Base-by-base conservation (phyloP, 1,140 invertebrate genomes). In the Musca vetustissima region DNA sequence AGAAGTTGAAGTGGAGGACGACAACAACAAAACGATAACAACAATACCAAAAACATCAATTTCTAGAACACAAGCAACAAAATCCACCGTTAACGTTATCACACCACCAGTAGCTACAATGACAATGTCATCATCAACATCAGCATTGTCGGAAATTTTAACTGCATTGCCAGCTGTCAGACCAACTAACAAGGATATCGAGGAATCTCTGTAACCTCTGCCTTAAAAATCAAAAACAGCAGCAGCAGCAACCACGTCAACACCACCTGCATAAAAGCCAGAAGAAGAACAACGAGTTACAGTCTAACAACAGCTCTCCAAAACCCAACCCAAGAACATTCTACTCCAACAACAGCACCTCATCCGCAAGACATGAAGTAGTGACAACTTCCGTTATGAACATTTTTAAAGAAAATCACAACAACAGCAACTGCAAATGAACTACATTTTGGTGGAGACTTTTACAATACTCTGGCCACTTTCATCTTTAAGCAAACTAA, bases 151-250 rank as follows among this genome's bases (percentile, higher is more conserved):
- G 36, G 36, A 43, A 43, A 6, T 43, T 43, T 43, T 43, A 43
- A 43, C 36, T 43, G 36, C 36, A 43, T 8, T 43, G 36, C 17
- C 50, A 52, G 22, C 50, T 19, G 22, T 52, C 17, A 52, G 22
- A 52, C 17, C 50, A 22, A 52, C 50, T 52, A 52, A 13, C 13
- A 13, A 21, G 50, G 22, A 11, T 17, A 21, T 8, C 50, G 13
- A 32, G n/a, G 24, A 32, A 36, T 11, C 36, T 19, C n/a, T n/a
- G n/a, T 28, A 68, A 78, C 75, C 67, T 76, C 76, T 50, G 78
- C 36, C 36, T 43, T 43, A 43, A 61, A n/a, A n/a, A n/a, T n/a
- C n/a, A n/a, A n/a, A n/a, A n/a, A n/a, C n/a, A n/a, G 1, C 1
- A 61, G 0, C 32, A 61, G 53, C 53, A 66, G 24, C 53, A 66